Evolutionary conservation across 1,140 invertebrate species (phyloP), one percentile per base, ranked within the genome.

Genomic region (Aphelenchoides fujianensis): DNA sequence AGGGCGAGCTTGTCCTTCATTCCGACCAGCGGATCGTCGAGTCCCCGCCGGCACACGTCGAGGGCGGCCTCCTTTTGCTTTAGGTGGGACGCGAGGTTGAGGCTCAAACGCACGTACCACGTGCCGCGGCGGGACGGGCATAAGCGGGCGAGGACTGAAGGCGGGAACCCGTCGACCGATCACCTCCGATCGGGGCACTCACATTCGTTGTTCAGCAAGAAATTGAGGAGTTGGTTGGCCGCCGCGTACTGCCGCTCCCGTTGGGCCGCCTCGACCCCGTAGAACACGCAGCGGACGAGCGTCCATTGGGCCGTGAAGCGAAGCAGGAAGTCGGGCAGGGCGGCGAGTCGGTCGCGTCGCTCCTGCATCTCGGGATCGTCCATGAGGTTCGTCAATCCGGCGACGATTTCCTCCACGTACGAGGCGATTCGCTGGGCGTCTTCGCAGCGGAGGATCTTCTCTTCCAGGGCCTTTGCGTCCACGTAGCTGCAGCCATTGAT

Each of bases 71-170:
- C 71, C 30, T 66, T 55, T 16, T 53, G 31, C 48, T 82, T 82
- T 32, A 82, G 32, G 69, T 81, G 80, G 23, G 54, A 59, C 37
- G 79, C 69, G 32, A 82, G 62, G 72, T 81, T 82, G 1, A 82
- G 53, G 1, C 75, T 69, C 16, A 81, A 68, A 23, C 79, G 66
- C 23, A 77, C 66, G 52, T 78, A 82, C 72, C 72, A 78, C 3
- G 34, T 23, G 12, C 79, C 79, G 32, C 78, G 74, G 2, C 52
- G 71, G 73, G 78, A 72, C 2, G 61, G 9, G 52, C 77, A 79
- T 28, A 72, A 74, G 37, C 28, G 35, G 57, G 69, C 34, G 3
- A 75, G 16, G 23, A 59, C 76, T 77, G 28, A 0, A 59, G 52
- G 2, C 23, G 57, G 53, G 5, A 69, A 2, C 19, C n/a, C 3